These are phyloP conservation scores for Epinephelus awoara DNA, from an alignment of 2,797 vertebrate genomes.

Conservation along the genomic window DNA sequence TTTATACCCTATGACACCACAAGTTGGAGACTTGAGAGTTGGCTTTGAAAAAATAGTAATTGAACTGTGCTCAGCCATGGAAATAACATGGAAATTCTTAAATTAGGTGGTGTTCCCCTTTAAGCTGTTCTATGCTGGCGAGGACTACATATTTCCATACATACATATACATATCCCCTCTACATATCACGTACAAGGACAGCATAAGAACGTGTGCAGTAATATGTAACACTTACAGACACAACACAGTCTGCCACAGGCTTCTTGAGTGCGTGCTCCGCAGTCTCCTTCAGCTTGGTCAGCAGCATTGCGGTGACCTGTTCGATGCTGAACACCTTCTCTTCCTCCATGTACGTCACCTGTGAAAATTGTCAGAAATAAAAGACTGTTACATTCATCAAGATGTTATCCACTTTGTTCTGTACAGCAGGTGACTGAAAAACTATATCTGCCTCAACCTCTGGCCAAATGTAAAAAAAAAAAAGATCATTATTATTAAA, in stretches of 20 bases:
- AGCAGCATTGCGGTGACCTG: slow-evolving; percentile 96
- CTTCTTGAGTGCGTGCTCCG: slow-evolving; percentile 95
- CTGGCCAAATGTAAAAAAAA: neutral
- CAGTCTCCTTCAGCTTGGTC: slow-evolving; percentile 97
- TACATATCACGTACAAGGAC: neutral
- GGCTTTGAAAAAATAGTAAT: no score
- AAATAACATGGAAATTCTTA: no score
- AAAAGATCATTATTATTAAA: neutral
- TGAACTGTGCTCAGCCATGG: no score
- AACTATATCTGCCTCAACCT: neutral
- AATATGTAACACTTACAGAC: slow-evolving; percentile 89
- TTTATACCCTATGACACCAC: no score
- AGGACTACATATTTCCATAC: neutral
- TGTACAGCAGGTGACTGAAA: neutral
- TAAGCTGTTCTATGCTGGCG: neutral
- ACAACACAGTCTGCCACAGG: slow-evolving; percentile 97
- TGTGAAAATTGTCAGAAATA: slow-evolving; percentile 60
- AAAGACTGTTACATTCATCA: neutral
- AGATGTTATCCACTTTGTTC: neutral
- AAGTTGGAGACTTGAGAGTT: no score
- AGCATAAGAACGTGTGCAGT: slow-evolving; percentile 24
- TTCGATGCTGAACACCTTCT: slow-evolving; percentile 95
- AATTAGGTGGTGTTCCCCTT: neutral
- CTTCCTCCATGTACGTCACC: slow-evolving; percentile 99
- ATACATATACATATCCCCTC: no score